Conservation (phyloP, 2,113 vertebrate genomes). For the Pelmatolapia mariae region DNA sequence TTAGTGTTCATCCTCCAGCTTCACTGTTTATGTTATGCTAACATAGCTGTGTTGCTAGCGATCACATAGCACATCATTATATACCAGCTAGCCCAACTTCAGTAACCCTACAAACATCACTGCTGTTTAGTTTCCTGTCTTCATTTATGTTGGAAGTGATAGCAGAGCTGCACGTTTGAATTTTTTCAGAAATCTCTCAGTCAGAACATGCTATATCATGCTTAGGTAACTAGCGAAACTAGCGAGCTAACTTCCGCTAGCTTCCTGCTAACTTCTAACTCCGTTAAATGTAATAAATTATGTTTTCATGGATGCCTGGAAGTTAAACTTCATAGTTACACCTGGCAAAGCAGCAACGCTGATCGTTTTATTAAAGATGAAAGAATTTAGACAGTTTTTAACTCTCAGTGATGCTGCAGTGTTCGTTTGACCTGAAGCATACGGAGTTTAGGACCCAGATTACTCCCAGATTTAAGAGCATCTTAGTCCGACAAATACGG, state of each 20-base stretch:
- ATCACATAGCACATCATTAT: accelerated
- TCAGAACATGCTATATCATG: not conserved
- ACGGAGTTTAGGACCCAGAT: not conserved
- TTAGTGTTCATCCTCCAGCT: not conserved
- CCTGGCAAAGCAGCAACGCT: accelerated
- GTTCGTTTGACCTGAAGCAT: accelerated
- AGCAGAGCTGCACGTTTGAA: accelerated
- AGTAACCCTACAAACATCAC: not conserved
- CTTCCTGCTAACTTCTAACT: not conserved
- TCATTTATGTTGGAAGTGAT: not conserved
- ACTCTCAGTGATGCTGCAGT: not conserved
- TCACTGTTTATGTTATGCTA: not conserved
- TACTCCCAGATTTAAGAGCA: no score
- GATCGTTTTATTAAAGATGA: not conserved
- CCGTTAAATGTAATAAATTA: not conserved
- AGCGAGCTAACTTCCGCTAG: not conserved
- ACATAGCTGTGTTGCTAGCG: not conserved
- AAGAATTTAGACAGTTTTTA: not conserved
- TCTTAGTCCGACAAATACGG: no score
- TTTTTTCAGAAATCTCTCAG: not conserved
- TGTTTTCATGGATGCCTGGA: not conserved
- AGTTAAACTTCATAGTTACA: not conserved
- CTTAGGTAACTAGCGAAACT: not conserved
- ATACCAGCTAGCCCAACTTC: not conserved
- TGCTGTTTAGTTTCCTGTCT: not conserved